Conservation (phyloP, 53 echinoderm and acorn worm species). For the Echinarachnius parma region DNA sequence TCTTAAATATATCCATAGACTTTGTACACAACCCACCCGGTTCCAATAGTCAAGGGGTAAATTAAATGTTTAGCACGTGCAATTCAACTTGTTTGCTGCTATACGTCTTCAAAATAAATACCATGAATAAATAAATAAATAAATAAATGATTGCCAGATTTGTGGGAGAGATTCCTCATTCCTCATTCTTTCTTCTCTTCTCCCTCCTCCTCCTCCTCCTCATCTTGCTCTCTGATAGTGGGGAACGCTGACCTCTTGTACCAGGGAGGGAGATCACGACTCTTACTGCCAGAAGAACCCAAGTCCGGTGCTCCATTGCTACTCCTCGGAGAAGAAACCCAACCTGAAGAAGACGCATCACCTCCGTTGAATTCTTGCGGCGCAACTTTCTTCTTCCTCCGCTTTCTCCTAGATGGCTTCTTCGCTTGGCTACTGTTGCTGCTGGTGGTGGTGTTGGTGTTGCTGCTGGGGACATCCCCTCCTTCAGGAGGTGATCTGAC, state of each 20-base stretch:
- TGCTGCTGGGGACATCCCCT: constrained; percentile 12
- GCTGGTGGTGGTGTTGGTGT: no score
- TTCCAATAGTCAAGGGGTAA: no score
- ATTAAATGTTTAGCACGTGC: no score
- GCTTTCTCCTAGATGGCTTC: constrained; percentile 13
- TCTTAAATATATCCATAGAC: no score
- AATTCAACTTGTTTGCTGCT: no score
- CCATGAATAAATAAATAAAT: no score
- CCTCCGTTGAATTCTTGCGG: neutral
- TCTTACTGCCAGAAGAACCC: neutral
- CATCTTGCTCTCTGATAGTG: constrained; percentile 19
- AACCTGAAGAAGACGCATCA: constrained; percentile 1
- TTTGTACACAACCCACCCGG: no score
- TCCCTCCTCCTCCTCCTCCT: constrained; percentile 20
- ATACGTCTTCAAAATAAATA: no score
- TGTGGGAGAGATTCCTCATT: no score
- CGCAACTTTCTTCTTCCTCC: constrained; percentile 32
- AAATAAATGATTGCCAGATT: no score
- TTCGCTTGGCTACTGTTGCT: no score
- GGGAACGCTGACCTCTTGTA: constrained; percentile 27
- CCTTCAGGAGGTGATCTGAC: constrained; percentile 31
- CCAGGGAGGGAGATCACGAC: constrained; percentile 12
- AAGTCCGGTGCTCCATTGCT: neutral
- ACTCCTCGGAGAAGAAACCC: neutral
- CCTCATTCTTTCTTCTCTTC: no score